Conservation (phyloP, 1,140 invertebrate genomes). For the Dufourea novaeangliae region DNA sequence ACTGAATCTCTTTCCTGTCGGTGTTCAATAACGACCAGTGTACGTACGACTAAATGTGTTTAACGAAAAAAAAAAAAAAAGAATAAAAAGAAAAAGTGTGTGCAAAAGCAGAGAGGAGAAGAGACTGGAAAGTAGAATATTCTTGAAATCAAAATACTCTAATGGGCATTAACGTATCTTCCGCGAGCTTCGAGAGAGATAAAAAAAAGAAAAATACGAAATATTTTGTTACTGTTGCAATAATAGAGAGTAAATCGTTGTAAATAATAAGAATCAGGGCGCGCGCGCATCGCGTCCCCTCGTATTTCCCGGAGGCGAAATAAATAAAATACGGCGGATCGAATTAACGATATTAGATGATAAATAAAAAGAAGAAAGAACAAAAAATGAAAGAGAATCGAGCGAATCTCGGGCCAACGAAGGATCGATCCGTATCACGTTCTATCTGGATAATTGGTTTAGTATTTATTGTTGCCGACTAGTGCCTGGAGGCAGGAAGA, state of each 20-base stretch:
- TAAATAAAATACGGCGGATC: background rate
- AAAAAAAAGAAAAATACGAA: background rate
- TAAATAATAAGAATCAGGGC: constrained; percentile 4
- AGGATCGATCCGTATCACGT: background rate
- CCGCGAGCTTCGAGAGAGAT: constrained; percentile 1
- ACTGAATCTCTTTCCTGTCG: background rate
- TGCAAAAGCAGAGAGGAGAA: constrained; percentile 11
- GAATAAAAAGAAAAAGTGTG: background rate
- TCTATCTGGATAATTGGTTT: constrained; percentile 26
- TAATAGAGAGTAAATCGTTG: constrained; percentile 26
- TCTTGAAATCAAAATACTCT: constrained; percentile 32
- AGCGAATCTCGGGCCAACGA: background rate
- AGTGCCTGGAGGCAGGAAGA: constrained; percentile 43
- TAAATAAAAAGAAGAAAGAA: too few species aligned
- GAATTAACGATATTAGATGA: background rate
- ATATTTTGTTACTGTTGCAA: constrained; percentile 44
- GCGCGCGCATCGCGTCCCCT: background rate
- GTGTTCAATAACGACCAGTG: constrained; percentile 4
- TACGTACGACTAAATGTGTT: background rate
- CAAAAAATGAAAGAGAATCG: background rate
- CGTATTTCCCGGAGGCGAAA: too few species aligned
- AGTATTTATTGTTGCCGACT: constrained; percentile 41
- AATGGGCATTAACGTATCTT: constrained; percentile 39
- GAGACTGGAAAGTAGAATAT: constrained; percentile 30
- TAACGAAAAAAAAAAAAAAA: background rate